Percentiles rank a stretch among this genome's conserved stretches.
Conservation (phyloP, 2,888 invertebrate genomes). For the Synergus japonicus region DNA sequence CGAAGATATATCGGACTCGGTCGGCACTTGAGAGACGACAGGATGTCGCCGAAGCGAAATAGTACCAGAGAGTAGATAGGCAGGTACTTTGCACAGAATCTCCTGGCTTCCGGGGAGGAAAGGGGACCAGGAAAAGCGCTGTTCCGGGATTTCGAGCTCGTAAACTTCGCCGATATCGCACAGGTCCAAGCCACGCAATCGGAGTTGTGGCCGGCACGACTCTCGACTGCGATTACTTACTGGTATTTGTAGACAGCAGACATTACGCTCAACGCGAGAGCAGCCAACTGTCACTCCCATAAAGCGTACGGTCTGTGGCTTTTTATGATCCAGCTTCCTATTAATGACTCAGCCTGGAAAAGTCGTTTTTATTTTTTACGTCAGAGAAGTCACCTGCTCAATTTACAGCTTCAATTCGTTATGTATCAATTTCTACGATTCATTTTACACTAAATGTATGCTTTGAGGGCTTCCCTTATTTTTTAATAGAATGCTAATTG, state of each 20-base stretch:
- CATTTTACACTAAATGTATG: too few relatives aligned
- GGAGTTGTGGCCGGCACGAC: constrained; percentile 45
- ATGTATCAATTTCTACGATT: too few relatives aligned
- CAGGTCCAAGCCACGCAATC: constrained; percentile 49
- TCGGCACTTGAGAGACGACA: constrained; percentile 14
- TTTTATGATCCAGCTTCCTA: not conserved
- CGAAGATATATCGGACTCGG: constrained; percentile 4
- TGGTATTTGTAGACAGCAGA: constrained; percentile 45
- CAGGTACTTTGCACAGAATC: constrained; percentile 54
- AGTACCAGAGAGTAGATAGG: constrained; percentile 53
- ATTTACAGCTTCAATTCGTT: not conserved
- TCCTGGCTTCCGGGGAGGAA: constrained; percentile 48
- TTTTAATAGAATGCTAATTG: too few relatives aligned
- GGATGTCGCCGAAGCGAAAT: constrained; percentile 41
- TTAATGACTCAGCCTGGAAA: not conserved
- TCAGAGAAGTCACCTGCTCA: not conserved
- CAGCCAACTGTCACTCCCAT: constrained; percentile 42
- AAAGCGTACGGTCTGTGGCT: not conserved
- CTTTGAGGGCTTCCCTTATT: too few relatives aligned
- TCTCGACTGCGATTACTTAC: constrained; percentile 50
- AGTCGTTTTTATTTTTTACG: not conserved
- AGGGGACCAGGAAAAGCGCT: constrained; percentile 36
- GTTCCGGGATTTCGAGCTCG: constrained; percentile 59
- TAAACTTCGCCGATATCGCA: constrained; percentile 60
- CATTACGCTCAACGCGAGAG: constrained; percentile 47